Evolutionary conservation across 1,140 invertebrate genomes (phyloP).

Genomic region (Drosophila tropicalis): DNA sequence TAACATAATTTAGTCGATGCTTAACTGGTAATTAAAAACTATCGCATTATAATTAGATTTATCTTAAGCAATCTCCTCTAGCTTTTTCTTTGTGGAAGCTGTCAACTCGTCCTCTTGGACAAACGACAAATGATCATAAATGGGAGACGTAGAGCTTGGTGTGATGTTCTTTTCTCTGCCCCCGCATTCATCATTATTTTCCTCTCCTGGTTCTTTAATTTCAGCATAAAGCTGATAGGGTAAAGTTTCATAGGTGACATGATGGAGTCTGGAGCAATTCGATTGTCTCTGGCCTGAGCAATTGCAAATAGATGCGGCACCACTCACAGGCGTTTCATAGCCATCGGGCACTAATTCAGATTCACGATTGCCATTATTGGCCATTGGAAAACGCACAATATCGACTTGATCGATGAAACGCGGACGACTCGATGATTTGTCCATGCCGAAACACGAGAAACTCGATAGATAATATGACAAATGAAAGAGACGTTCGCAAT

Average conservation of each 20-base stretch:
- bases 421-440: constrained; percentile 33
- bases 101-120: constrained; percentile 25
- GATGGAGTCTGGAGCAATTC: constrained; percentile 55
- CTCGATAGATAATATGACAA: constrained; percentile 65
- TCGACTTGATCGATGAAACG: constrained; percentile 74
- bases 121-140: constrained; percentile 66
- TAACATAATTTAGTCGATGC: too few species aligned
- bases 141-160: constrained; percentile 41
- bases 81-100: constrained; percentile 28
- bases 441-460: constrained; percentile 55
- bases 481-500: constrained; percentile 78
- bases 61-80: constrained; percentile 15
- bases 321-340: constrained; percentile 75
- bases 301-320: constrained; percentile 67
- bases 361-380: constrained; percentile 41
- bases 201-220: constrained; percentile 57
- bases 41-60: neutral
- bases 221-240: constrained; percentile 73
- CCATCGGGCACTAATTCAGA: constrained; percentile 50
- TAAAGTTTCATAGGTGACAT: constrained; percentile 71
- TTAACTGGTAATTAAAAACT: neutral
- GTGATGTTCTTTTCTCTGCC: neutral
- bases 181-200: neutral
- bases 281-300: constrained; percentile 53
- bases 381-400: constrained; percentile 68